A percentile compares a stretch with the other conserved stretches of the same genome.
Evolutionary conservation across 1,140 invertebrate genomes (phyloP).

Genomic region (Triops longicaudatus): DNA sequence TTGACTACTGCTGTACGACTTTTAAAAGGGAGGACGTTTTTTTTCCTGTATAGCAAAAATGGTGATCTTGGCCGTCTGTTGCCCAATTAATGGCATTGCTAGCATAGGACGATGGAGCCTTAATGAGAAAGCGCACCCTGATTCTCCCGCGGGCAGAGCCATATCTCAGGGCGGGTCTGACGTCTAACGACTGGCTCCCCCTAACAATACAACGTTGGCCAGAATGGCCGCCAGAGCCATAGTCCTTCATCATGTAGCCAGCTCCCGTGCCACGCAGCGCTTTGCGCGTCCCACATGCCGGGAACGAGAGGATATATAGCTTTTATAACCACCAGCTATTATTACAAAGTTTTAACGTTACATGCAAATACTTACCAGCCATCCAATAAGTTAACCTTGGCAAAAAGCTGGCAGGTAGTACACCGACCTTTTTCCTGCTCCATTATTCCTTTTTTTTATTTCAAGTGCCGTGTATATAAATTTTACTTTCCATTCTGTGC

Average conservation of each 20-base stretch:
- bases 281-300: constrained; percentile 13
- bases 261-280: constrained; percentile 12
- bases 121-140: constrained; percentile 14
- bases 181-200: constrained; percentile 1
- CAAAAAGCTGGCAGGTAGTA: not conserved
- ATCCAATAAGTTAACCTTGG: constrained; percentile 12
- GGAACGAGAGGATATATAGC: constrained; percentile 5
- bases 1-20: too few species aligned
- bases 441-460: not conserved
- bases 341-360: constrained; percentile 16
- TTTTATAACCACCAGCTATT: constrained; percentile 10
- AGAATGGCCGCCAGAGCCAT: constrained; percentile 9
- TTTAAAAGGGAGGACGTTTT: not conserved
- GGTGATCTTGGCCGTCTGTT: constrained; percentile 14
- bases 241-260: constrained; percentile 2
- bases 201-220: not conserved
- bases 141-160: not conserved
- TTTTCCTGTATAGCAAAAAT: not conserved
- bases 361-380: constrained; percentile 14
- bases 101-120: constrained; percentile 14
- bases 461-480: not conserved
- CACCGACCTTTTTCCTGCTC: not conserved
- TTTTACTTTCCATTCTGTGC: constrained; percentile 13
- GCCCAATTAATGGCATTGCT: constrained; percentile 5
- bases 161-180: constrained; percentile 14